A percentile compares a stretch with the other conserved stretches of the same genome.
These are phyloP conservation scores for Polyploca ridens DNA, from an alignment of 2,888 invertebrate genomes.

Conservation along the genomic window DNA sequence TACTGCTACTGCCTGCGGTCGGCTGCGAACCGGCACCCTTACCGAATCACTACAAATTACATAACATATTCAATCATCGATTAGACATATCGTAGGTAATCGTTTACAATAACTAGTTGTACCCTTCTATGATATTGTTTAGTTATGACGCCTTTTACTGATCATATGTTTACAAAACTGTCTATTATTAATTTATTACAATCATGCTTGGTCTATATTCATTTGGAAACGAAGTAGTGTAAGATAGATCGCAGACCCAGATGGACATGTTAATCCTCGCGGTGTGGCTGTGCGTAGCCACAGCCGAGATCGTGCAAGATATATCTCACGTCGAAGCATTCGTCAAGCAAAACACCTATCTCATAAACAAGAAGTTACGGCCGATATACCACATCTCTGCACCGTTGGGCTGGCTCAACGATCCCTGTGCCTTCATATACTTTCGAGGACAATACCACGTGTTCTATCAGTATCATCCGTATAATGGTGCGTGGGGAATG, in stretches of 20 bases:
- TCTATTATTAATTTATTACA: not conserved
- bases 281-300: slow-evolving; percentile 38
- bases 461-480: slow-evolving; percentile 81
- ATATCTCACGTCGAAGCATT: slow-evolving; percentile 51
- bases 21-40: too few species aligned
- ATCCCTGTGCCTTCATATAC: slow-evolving; percentile 77
- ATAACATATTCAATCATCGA: slow-evolving; percentile 6
- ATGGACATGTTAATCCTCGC: slow-evolving; percentile 54
- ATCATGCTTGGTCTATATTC: not conserved
- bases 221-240: not conserved
- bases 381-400: slow-evolving; percentile 70
- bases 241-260: slow-evolving; percentile 18
- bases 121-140: not conserved
- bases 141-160: not conserved
- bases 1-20: too few species aligned
- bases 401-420: slow-evolving; percentile 79
- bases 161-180: slow-evolving; percentile 2
- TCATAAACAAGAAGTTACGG: slow-evolving; percentile 56
- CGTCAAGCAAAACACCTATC: slow-evolving; percentile 45
- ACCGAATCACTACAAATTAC: not conserved
- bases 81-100: not conserved
- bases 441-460: slow-evolving; percentile 75
- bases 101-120: not conserved
- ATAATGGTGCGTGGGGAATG: slow-evolving; percentile 64
- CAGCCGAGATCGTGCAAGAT: slow-evolving; percentile 44